Base-by-base conservation (phyloP, 2,888 invertebrate genomes). In the Flexamia atlantica region DNA sequence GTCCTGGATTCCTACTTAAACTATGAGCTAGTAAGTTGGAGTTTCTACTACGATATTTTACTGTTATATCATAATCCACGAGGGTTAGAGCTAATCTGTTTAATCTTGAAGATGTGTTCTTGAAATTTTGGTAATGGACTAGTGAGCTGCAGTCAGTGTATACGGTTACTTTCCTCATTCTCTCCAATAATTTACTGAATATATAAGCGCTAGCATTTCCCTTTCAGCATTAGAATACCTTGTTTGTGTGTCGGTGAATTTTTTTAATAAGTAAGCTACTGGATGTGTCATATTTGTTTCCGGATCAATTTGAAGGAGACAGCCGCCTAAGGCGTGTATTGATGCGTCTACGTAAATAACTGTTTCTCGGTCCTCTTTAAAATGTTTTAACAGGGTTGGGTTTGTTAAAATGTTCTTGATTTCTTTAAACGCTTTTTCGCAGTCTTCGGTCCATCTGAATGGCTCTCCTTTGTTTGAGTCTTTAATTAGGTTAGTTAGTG, bases 181-280 rank as follows among this genome's bases (percentile, higher is more conserved):
- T 72, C 72, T 72, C 7, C 30, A 72, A 23, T 72, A 36, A 32
- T 72, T 72, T 17, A 72, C 72, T n/a, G 40, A n/a, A 72, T 72
- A 72, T 30, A 23, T n/a, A 36, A 72, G 32, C 3, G 36, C 40
- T 5, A 72, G 40, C 40, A 72, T 72, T 40, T 72, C 72, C n/a
- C n/a, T 7, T 72, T 72, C 72, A 10, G 23, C 36, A 20, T 72
- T 72, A 3, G 36, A 36, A 36, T 72, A 72, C 14, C 40, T 4
- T 36, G 3, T 36, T 72, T 72, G 72, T 3, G 72, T 72, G 5
- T 14, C n/a, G 3, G 68, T 25, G 17, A 25, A 68, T 68, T 20
- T 68, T 4, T 68, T 68, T 68, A 12, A 28, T 28, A 68, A 23
- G 23, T 68, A 68, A 17, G 7, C 9, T 14, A 68, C 17, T 23